These are phyloP conservation scores for Hippocampus mohnikei DNA, from an alignment of 2,113 vertebrate species.

Conservation along the genomic window DNA sequence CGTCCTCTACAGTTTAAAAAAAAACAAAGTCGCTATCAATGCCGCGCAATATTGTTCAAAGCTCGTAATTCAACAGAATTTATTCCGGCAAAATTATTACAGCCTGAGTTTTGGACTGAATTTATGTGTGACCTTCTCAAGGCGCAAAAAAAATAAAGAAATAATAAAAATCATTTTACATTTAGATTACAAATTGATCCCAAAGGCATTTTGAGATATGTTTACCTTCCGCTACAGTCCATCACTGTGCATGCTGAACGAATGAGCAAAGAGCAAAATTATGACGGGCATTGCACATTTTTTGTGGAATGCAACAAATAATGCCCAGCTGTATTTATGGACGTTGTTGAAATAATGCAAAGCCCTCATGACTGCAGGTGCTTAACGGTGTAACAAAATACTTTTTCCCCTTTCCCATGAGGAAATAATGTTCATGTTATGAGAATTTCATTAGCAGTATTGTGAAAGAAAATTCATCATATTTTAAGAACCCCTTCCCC, in stretches of 20 bases:
- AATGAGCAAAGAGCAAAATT: neutral
- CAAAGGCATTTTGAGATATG: neutral
- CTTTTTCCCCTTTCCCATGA: too few species aligned
- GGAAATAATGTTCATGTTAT: too few species aligned
- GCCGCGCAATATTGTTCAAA: neutral
- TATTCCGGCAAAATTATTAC: neutral
- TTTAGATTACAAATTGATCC: neutral
- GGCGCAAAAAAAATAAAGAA: neutral
- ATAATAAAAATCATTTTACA: neutral
- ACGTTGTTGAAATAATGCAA: neutral
- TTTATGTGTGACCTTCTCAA: neutral
- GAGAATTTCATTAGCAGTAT: too few species aligned
- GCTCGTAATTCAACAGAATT: neutral
- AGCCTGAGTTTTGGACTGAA: neutral
- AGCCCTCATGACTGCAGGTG: neutral
- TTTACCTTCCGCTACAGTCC: neutral
- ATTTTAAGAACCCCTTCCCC: too few species aligned
- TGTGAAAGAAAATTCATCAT: too few species aligned
- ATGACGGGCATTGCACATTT: neutral
- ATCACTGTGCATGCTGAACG: neutral
- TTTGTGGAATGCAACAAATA: neutral
- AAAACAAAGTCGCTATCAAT: neutral
- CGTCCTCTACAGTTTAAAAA: too few species aligned
- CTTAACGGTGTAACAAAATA: neutral
- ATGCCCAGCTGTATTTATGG: neutral